Evolutionary conservation across 2,797 vertebrate genomes (phyloP), one percentile per base, ranked within the genome.

Genomic region (Hydrolagus colliei): DNA sequence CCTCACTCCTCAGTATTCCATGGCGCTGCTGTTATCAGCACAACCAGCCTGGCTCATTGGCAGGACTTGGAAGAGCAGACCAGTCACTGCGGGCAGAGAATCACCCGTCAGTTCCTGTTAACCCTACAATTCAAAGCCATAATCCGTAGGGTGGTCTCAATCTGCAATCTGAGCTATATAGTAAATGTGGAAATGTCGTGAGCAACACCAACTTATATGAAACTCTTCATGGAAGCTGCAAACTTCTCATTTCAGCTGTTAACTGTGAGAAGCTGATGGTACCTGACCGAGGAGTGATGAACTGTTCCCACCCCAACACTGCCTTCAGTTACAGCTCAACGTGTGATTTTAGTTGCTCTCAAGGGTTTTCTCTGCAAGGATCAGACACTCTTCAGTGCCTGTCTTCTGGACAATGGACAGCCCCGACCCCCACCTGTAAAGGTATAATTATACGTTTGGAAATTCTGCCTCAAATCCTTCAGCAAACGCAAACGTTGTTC

Each of bases 321-420:
- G 6, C 35, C 32, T 84, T 84, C 32, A 71, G 79, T 52, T 84
- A 84, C 79, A 41, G 10, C 16, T 84, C 79, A 71, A 18, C 0
- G 3, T 84, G 79, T 77, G 65, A 71, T 52, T 84, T 84, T 71
- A 41, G 8, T 16, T 84, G 79, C 7, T 9, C 65, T 71, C 27
- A 84, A 71, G 79, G 79, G 3, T 84, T 84, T 71, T 20, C 27
- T 20, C 52, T 84, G n/a, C 35, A 4, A 10, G 79, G 65, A 12
- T 71, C 65, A 52, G 9, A 41, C 8, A 71, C 16, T 11, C 32
- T 84, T 5, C 27, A 84, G 18, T 84, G 79, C 71, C 10, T 9
- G 41, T 9, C 79, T n/a, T 71, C 65, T 71, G 65, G 79, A 68
- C 65, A 68, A 7, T 84, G 79, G 79, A 84, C 65, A 84, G 79